Percentiles rank a stretch among this genome's conserved stretches.
Conservation (phyloP, 1,140 invertebrate genomes). For the Ceratina japonica region DNA sequence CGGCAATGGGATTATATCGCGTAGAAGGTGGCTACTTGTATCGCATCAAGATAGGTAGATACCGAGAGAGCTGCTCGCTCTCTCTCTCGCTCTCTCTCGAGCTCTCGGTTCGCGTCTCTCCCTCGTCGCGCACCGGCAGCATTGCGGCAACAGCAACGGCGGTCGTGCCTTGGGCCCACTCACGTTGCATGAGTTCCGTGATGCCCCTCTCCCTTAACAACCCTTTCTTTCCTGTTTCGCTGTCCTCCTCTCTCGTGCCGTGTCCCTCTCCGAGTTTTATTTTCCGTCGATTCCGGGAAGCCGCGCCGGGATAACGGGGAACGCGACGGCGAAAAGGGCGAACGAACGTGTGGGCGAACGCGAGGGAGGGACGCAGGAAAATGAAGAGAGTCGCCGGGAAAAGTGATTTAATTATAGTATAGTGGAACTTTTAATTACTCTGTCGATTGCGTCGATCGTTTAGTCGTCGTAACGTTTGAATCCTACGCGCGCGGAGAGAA, state of each 20-base stretch:
- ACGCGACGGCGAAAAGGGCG: no score
- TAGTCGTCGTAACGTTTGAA: neutral
- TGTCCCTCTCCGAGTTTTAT: constrained; percentile 67
- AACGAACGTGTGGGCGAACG: constrained; percentile 49
- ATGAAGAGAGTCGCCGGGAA: constrained; percentile 46
- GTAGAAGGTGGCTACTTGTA: constrained; percentile 73
- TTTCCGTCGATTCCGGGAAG: constrained; percentile 70
- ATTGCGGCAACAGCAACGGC: constrained; percentile 40
- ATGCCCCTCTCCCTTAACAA: constrained; percentile 65
- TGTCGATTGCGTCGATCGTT: constrained; percentile 18
- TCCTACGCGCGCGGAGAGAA: neutral
- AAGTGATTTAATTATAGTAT: constrained; percentile 67
- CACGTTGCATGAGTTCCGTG: constrained; percentile 78
- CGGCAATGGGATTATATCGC: constrained; percentile 77
- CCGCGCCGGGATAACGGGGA: constrained; percentile 24
- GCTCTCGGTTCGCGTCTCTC: neutral
- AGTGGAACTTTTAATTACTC: neutral
- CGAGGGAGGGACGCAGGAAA: constrained; percentile 20
- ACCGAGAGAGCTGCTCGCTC: constrained; percentile 61
- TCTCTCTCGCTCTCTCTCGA: neutral
- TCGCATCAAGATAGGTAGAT: constrained; percentile 77
- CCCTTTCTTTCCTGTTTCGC: constrained; percentile 42
- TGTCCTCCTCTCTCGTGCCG: constrained; percentile 46
- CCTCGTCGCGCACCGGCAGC: constrained; percentile 24
- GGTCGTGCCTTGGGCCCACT: constrained; percentile 72